Percentiles rank a stretch among this genome's conserved stretches.
Conservation (phyloP, 2,797 vertebrate species). For the Syngnathus rostellatus region DNA sequence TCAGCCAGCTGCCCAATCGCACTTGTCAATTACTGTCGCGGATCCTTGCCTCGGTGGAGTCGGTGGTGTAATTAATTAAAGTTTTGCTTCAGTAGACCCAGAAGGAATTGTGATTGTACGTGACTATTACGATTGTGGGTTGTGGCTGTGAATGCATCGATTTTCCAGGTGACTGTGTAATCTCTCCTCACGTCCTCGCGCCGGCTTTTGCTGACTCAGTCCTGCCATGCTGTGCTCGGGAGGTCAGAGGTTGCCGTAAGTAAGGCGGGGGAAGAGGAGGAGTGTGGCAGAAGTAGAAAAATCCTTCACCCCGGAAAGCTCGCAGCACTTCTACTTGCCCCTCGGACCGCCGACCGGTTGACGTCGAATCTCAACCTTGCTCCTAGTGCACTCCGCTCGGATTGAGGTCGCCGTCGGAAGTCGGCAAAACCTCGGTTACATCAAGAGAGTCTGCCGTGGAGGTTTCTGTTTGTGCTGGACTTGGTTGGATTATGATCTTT, state of each 20-base stretch:
- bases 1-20: not conserved
- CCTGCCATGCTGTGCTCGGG: slow-evolving; percentile 4
- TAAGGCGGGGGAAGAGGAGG: slow-evolving; percentile 15
- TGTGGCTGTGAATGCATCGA: not conserved
- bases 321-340: slow-evolving; percentile 22
- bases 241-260: slow-evolving; percentile 23
- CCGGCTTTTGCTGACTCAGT: slow-evolving; percentile 12
- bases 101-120: not conserved
- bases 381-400: slow-evolving; percentile 10
- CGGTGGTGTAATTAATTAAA: not conserved
- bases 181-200: slow-evolving; percentile 29
- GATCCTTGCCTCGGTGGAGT: not conserved
- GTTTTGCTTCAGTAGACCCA: not conserved
- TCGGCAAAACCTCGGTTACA: slow-evolving; percentile 16
- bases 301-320: slow-evolving; percentile 46
- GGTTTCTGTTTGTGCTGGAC: not conserved
- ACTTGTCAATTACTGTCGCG: not conserved
- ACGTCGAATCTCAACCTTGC: slow-evolving; percentile 51
- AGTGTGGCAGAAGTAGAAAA: slow-evolving; percentile 32
- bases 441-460: not conserved
- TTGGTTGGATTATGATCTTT: slow-evolving; percentile 7
- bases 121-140: not conserved
- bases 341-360: slow-evolving; percentile 39
- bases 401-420: slow-evolving; percentile 15
- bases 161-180: slow-evolving; percentile 27